phyloP scores from a whole-genome alignment of 2,113 vertebrate species.

The Nematolebias whitei region DNA sequence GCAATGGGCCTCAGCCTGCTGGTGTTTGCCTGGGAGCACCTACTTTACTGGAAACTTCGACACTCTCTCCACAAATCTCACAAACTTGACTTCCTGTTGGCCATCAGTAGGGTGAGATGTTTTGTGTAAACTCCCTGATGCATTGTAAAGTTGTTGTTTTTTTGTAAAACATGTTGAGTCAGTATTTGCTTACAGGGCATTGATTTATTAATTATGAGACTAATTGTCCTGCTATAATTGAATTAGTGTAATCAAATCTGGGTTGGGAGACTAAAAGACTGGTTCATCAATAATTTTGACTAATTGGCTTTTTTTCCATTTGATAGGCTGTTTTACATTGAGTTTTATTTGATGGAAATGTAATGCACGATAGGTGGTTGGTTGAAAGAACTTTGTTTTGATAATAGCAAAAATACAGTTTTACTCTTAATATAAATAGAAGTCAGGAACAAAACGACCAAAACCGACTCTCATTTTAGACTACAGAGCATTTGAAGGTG shows the following conservation, averaged over 20 bases:
- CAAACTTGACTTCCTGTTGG: conserved; percentile 90
- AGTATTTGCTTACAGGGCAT: background rate
- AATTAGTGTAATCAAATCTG: conserved; percentile 21
- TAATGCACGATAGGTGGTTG: conserved; percentile 27
- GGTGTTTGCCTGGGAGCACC: conserved; percentile 97
- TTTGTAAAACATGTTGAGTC: too few relatives aligned
- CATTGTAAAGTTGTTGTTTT: conserved; percentile 2
- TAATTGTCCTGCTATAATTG: conserved; percentile 33
- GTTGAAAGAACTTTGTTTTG: conserved; percentile 28
- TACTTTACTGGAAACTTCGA: conserved; percentile 95
- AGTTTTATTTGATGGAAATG: conserved; percentile 33
- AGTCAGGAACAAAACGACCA: conserved; percentile 1
- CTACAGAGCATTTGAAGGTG: conserved; percentile 39
- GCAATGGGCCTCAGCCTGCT: conserved; percentile 97
- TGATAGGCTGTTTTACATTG: conserved; percentile 29
- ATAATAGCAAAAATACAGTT: conserved; percentile 22
- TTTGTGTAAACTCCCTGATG: background rate
- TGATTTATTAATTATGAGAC: conserved; percentile 20
- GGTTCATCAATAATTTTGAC: conserved; percentile 21
- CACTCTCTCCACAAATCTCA: conserved; percentile 87
- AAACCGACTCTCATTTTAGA: conserved; percentile 18
- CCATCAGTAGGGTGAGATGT: conserved; percentile 93
- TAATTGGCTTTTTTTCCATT: conserved; percentile 24
- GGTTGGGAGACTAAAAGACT: conserved; percentile 31
- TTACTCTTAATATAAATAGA: conserved; percentile 16